Conservation (phyloP, 1,140 invertebrate species). For the Reticulitermes speratus region DNA sequence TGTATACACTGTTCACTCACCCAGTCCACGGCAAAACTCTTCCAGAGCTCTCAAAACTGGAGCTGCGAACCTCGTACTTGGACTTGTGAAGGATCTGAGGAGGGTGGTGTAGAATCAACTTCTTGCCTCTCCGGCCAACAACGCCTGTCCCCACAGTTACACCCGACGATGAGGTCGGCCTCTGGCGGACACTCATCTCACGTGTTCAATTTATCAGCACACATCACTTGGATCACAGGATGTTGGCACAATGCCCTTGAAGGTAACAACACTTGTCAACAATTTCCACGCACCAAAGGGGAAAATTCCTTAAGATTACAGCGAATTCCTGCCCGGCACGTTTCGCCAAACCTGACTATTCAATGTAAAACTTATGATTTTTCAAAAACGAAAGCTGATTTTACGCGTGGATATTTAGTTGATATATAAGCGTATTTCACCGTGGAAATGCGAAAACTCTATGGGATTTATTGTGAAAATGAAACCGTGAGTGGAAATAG, state of each 20-base stretch:
- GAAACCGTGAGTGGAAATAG: no score
- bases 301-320: no score
- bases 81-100: slow-evolving; percentile 43
- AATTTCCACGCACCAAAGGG: no score
- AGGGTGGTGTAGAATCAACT: slow-evolving; percentile 34
- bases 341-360: no score
- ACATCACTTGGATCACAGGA: neutral
- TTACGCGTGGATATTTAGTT: no score
- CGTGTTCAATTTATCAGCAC: neutral
- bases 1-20: slow-evolving; percentile 22
- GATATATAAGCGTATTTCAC: no score
- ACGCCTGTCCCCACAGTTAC: neutral
- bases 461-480: no score
- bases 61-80: slow-evolving; percentile 51
- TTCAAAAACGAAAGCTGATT: no score
- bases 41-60: slow-evolving; percentile 50
- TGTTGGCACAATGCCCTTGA: neutral
- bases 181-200: slow-evolving; percentile 26
- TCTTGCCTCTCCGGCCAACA: slow-evolving; percentile 21
- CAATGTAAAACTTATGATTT: no score
- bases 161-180: neutral
- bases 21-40: slow-evolving; percentile 50
- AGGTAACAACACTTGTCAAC: no score
- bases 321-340: no score
- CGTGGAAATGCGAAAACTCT: no score